These are phyloP conservation scores for Cyclophora punctaria DNA, from an alignment of 2,888 invertebrate species.

Conservation along the genomic window DNA sequence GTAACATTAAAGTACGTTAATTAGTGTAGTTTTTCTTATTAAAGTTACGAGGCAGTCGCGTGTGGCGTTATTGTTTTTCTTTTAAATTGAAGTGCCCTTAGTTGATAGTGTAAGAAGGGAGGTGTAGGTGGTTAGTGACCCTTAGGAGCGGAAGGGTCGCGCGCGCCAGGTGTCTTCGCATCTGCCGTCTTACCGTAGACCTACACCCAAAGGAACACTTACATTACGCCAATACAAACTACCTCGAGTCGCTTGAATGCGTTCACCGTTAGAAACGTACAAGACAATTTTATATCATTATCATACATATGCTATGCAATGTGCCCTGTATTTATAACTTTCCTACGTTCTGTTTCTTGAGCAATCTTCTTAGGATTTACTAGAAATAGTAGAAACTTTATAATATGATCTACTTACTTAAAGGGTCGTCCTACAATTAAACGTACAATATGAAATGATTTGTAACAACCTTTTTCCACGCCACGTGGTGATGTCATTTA, in stretches of 20 bases:
- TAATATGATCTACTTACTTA: no score
- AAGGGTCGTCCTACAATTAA: no score
- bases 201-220: slow-evolving; percentile 42
- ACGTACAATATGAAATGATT: no score
- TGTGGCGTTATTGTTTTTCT: slow-evolving; percentile 59
- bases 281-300: no score
- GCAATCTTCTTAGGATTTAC: no score
- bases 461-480: no score
- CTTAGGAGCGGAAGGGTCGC: slow-evolving; percentile 62
- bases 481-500: no score
- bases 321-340: no score
- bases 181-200: slow-evolving; percentile 60
- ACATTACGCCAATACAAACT: slow-evolving; percentile 25
- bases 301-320: slow-evolving; percentile 5
- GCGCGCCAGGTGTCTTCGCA: slow-evolving; percentile 64
- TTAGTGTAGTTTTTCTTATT: slow-evolving; percentile 50
- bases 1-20: slow-evolving; percentile 27
- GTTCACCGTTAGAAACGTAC: slow-evolving; percentile 40
- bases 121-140: slow-evolving; percentile 68
- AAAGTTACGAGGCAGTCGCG: slow-evolving; percentile 55
- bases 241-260: slow-evolving; percentile 50
- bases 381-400: no score
- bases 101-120: slow-evolving; percentile 2
- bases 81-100: slow-evolving; percentile 22
- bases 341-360: no score